These are phyloP conservation scores for Hipparchia semele DNA, from an alignment of 2,888 invertebrate species.

Conservation along the genomic window DNA sequence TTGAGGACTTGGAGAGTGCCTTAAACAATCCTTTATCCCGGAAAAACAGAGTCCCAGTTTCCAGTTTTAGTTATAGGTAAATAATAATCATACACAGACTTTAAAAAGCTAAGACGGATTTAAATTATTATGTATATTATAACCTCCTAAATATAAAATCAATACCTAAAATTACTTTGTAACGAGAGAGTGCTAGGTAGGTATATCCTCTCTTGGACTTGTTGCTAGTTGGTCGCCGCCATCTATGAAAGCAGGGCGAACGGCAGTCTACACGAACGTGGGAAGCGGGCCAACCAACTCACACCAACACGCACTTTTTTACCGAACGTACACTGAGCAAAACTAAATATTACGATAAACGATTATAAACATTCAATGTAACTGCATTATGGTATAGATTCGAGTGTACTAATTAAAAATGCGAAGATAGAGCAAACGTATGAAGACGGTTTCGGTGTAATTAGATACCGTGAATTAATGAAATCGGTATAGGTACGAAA, in stretches of 20 bases:
- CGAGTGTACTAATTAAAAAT: slow-evolving; percentile 4
- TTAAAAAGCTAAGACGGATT: not conserved
- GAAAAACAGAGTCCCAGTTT: no score
- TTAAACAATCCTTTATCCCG: no score
- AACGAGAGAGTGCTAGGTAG: not conserved
- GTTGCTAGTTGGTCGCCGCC: slow-evolving; percentile 12
- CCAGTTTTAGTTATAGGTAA: no score
- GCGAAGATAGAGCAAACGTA: not conserved
- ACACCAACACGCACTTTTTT: slow-evolving; percentile 38
- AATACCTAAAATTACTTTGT: not conserved
- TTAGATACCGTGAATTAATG: not conserved
- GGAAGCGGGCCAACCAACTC: slow-evolving; percentile 45
- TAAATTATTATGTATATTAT: not conserved
- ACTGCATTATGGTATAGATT: slow-evolving; percentile 8
- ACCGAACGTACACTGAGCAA: slow-evolving; percentile 31
- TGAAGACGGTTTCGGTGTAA: slow-evolving; percentile 4
- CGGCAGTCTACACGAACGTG: slow-evolving; percentile 42
- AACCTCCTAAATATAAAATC: not conserved
- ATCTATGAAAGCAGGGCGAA: slow-evolving; percentile 30
- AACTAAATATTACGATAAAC: slow-evolving; percentile 14
- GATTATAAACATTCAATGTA: slow-evolving; percentile 12
- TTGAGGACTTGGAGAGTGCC: no score
- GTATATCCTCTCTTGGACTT: not conserved
- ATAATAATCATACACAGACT: no score
- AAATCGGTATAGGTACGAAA: not conserved